Percentiles rank a stretch among this genome's conserved stretches.
Evolutionary conservation across 2,797 vertebrate species (phyloP).

Genomic region (Sciurus carolinensis): DNA sequence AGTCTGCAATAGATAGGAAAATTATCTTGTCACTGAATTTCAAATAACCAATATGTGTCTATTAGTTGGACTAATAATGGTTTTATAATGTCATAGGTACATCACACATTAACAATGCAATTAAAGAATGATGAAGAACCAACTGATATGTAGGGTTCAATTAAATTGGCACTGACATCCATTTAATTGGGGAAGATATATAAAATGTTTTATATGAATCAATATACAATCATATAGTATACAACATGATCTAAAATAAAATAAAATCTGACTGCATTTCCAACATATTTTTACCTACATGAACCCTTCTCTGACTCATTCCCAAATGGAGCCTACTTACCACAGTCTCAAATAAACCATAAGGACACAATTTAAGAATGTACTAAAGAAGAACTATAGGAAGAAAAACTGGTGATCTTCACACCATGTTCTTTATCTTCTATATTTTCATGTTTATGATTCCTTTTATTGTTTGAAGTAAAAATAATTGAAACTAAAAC

Average conservation of each 20-base stretch:
- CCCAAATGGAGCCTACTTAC: rapidly evolving
- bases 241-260: not conserved
- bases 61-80: not conserved
- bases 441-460: not conserved
- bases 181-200: not conserved
- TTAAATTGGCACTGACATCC: not conserved
- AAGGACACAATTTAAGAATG: not conserved
- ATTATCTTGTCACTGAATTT: constrained; percentile 21
- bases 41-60: not conserved
- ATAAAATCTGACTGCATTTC: not conserved
- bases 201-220: not conserved
- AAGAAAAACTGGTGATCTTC: not conserved
- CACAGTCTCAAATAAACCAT: not conserved
- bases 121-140: not conserved
- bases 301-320: not conserved
- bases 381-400: not conserved
- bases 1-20: not conserved
- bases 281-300: not conserved
- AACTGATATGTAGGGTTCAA: not conserved
- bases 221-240: not conserved
- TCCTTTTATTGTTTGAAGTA: not conserved
- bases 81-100: not conserved
- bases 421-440: not conserved
- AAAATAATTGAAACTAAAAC: not conserved
- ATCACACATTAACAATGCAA: not conserved